Evolutionary conservation across 1,140 invertebrate species (phyloP), one percentile per base, ranked within the genome.

Genomic region (Sarcophaga bullata): DNA sequence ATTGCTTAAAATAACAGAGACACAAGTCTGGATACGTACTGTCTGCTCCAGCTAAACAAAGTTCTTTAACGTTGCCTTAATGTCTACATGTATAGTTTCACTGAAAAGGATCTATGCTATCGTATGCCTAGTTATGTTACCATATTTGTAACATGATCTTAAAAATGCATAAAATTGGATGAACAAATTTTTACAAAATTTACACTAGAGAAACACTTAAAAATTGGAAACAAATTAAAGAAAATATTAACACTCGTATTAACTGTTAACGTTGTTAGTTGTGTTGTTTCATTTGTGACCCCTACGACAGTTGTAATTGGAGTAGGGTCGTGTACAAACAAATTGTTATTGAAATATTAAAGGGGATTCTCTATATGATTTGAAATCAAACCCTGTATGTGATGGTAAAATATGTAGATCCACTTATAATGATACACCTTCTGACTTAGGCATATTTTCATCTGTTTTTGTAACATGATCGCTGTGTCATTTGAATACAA

Each of bases 161-260:
- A 19, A 68, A 68, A 82, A 82, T 82, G 54, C 75, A 75, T 82
- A 49, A 82, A 80, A 82, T 76, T 25, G 13, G 9, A 49, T 81
- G 54, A 46, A 81, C 15, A 72, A 49, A 62, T 48, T 25, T 19
- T 6, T 17, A 72, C 13, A 68, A 46, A 3, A 81, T 8, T 46
- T 73, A 47, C 15, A 37, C 25, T 37, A 37, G 25, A 37, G 1
- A n/a, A 7, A 6, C 62, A 68, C 62, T 25, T 68, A 8, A 25
- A 9, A 68, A 19, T 7, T 13, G 9, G 8, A 8, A 68, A 68
- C 62, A 68, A 68, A 68, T 25, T 68, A 37, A 37, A 37, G n/a
- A 68, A 68, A 68, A 68, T 68, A 68, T 68, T 68, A 68, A 68
- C 19, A 68, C 17, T 8, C 25, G 25, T 37, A 37, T 37, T 37